Base-by-base conservation (phyloP, 2,888 invertebrate species). In the Geophilus truncorum region DNA sequence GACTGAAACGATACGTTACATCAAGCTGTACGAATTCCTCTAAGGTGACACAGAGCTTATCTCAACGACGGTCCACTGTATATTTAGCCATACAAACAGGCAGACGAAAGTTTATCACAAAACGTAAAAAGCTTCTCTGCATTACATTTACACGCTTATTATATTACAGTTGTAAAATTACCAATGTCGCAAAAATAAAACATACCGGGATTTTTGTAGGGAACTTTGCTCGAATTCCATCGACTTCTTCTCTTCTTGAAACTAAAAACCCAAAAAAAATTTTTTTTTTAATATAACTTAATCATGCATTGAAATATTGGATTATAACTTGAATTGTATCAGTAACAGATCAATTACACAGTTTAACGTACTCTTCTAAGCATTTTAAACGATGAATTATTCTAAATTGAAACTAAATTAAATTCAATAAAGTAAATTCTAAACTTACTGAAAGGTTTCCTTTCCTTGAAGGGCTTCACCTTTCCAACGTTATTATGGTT, bases 141-240 rank as follows among this genome's bases (percentile, higher is more conserved):
- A 15, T 45, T 0, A n/a, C 45, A 12, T 45, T 45, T 45, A 45
- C 12, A n/a, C n/a, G n/a, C n/a, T n/a, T n/a, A n/a, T n/a, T n/a
- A n/a, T n/a, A n/a, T n/a, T n/a, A n/a, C n/a, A n/a, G n/a, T n/a
- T n/a, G n/a, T n/a, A n/a, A n/a, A n/a, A n/a, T n/a, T n/a, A n/a
- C n/a, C n/a, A n/a, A n/a, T n/a, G n/a, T n/a, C n/a, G n/a, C n/a
- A 5, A 18, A 18, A 36, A 40, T 23, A 70, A 15, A 45, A 90
- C 92, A 91, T 88, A 93, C 93, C 83, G 93, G 93, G 86, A 93
- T 90, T 91, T 93, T 94, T 32, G 91, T 92, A 2, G 94, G 93
- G 87, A 93, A 94, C 88, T 93, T 92, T 84, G 89, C 90, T 86
- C 92, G 90, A 82, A 94, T 93, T n/a, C 92, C 92, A 86, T 91